Evolutionary conservation across 1,140 invertebrate species (phyloP).

Genomic region (Drosophila nebulosa): DNA sequence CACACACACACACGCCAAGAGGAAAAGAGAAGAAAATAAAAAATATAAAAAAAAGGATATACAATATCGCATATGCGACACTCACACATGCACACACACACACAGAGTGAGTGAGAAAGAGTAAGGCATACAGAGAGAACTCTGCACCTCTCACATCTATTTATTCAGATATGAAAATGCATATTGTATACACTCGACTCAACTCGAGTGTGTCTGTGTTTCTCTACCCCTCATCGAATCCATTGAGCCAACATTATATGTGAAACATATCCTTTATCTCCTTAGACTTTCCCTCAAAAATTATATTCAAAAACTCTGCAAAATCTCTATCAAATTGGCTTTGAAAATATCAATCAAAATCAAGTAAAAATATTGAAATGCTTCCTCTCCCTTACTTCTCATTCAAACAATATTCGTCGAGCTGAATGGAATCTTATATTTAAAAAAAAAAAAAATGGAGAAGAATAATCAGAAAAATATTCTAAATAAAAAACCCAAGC

Average conservation of each 20-base stretch:
- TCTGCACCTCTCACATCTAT: slow-evolving; percentile 28
- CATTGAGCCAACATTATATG: too few relatives aligned
- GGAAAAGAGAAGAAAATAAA: slow-evolving; percentile 6
- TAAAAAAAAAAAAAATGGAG: too few relatives aligned
- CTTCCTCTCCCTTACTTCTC: too few relatives aligned
- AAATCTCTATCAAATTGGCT: too few relatives aligned
- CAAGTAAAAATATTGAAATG: too few relatives aligned
- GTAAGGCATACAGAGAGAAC: not conserved
- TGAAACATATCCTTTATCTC: too few relatives aligned
- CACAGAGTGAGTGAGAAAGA: not conserved
- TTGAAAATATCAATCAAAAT: too few relatives aligned
- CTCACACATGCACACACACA: not conserved
- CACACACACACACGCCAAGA: not conserved
- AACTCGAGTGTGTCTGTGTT: not conserved
- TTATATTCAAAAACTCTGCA: too few relatives aligned
- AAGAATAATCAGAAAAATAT: too few relatives aligned
- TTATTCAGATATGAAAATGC: slow-evolving; percentile 63
- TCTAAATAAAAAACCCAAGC: too few relatives aligned
- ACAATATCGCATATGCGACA: slow-evolving; percentile 46
- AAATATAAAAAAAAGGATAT: slow-evolving; percentile 19
- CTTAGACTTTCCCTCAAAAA: not conserved
- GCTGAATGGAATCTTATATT: too few relatives aligned
- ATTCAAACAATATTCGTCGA: too few relatives aligned
- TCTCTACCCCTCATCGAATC: not conserved
- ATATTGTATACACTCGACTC: slow-evolving; percentile 70